phyloP scores from a whole-genome alignment of 2,113 vertebrate genomes.

The Pheucticus melanocephalus region DNA sequence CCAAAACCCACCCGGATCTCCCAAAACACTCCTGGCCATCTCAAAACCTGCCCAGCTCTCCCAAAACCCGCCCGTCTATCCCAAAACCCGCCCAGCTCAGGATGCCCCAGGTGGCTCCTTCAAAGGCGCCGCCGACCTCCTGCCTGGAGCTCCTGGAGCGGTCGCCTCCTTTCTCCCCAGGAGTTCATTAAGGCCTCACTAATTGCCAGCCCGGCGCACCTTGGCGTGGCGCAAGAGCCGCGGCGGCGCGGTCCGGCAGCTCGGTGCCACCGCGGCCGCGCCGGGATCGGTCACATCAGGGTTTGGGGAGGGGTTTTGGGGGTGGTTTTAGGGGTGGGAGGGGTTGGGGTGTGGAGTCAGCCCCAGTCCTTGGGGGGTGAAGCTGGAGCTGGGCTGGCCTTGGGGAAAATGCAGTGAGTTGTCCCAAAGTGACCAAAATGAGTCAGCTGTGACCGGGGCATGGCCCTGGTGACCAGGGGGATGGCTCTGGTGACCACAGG shows the following conservation, averaged over 20 bases:
- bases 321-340: not conserved
- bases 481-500: fast-evolving
- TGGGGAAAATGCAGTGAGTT: not conserved
- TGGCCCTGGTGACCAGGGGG: fast-evolving
- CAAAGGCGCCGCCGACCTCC: not conserved
- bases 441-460: fast-evolving
- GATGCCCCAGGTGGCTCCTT: not conserved
- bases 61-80: not conserved
- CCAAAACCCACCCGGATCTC: not conserved
- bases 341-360: fast-evolving
- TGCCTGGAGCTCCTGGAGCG: not conserved
- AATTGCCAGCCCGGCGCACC: not conserved
- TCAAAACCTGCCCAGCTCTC: fast-evolving
- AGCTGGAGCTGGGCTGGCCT: not conserved
- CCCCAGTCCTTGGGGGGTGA: fast-evolving
- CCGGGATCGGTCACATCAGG: fast-evolving
- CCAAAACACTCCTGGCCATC: not conserved
- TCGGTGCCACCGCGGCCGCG: not conserved
- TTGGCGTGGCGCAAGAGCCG: not conserved
- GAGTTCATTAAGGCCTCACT: not conserved
- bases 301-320: no score
- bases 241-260: not conserved
- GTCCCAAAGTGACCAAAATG: fast-evolving
- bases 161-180: not conserved
- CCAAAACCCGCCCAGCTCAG: fast-evolving